These are phyloP conservation scores for Tetranychus truncatus DNA, from an alignment of 2,888 invertebrate species.

Conservation along the genomic window DNA sequence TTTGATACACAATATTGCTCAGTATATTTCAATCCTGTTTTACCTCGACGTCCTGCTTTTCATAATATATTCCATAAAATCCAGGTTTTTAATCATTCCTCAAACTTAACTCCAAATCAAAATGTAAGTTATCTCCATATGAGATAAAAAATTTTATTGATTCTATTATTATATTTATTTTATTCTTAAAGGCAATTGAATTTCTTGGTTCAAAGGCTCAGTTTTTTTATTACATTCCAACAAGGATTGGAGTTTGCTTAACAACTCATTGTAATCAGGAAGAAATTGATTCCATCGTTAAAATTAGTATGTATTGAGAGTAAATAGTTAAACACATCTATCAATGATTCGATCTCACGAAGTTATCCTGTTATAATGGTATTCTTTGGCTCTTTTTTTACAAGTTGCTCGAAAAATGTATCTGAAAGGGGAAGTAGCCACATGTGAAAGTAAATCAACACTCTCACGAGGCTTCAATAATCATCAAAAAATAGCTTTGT, in stretches of 20 bases:
- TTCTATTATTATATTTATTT: not conserved
- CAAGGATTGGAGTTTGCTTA: slow-evolving; percentile 20
- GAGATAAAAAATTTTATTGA: not conserved
- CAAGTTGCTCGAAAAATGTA: too few relatives aligned
- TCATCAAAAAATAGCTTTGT: too few relatives aligned
- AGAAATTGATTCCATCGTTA: too few relatives aligned
- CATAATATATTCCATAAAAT: slow-evolving; percentile 9
- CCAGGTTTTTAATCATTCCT: not conserved
- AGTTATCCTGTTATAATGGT: too few relatives aligned
- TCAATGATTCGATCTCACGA: too few relatives aligned
- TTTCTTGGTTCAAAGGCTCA: slow-evolving; percentile 7
- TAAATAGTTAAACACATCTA: too few relatives aligned
- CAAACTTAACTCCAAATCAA: not conserved
- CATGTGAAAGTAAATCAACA: too few relatives aligned
- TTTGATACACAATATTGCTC: slow-evolving; percentile 5
- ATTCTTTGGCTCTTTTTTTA: too few relatives aligned
- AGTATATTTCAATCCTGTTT: not conserved
- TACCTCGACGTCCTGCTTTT: slow-evolving; percentile 8
- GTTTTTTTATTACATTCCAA: slow-evolving; percentile 21
- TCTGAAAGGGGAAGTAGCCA: too few relatives aligned
- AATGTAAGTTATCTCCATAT: not conserved
- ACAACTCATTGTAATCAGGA: slow-evolving; percentile 14
- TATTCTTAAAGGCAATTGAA: slow-evolving; percentile 3
- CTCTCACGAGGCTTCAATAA: too few relatives aligned
- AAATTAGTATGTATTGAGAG: too few relatives aligned